Conservation (phyloP, 2,113 vertebrate genomes). For the Falco punctatus region DNA sequence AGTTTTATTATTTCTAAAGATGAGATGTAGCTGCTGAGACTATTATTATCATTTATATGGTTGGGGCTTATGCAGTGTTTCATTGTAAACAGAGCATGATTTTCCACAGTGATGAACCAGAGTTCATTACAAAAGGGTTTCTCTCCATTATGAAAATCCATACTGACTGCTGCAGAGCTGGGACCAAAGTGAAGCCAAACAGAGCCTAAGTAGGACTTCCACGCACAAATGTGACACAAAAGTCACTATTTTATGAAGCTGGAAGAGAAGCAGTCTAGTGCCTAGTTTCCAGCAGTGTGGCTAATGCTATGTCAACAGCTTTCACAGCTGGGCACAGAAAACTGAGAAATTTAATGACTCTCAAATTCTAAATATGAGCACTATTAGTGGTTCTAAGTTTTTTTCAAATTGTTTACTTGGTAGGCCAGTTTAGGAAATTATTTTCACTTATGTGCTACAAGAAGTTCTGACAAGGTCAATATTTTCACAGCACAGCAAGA, state of each 20-base stretch:
- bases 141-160: background rate
- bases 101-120: background rate
- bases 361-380: background rate
- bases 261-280: background rate
- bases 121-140: background rate
- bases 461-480: background rate
- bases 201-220: background rate
- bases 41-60: background rate
- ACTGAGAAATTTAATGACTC: background rate
- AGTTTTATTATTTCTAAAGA: conserved; percentile 10
- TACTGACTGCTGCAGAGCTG: background rate
- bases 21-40: background rate
- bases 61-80: background rate
- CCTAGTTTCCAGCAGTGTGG: background rate
- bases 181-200: background rate
- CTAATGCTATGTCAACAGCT: background rate
- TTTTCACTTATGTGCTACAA: background rate
- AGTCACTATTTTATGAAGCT: background rate
- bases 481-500: background rate
- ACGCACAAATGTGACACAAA: background rate
- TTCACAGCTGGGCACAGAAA: background rate
- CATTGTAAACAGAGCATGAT: background rate
- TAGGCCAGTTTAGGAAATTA: background rate
- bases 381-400: background rate
- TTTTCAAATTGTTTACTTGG: background rate